Conservation (phyloP, 2,888 invertebrate species). For the Oegoconia quadripuncta region DNA sequence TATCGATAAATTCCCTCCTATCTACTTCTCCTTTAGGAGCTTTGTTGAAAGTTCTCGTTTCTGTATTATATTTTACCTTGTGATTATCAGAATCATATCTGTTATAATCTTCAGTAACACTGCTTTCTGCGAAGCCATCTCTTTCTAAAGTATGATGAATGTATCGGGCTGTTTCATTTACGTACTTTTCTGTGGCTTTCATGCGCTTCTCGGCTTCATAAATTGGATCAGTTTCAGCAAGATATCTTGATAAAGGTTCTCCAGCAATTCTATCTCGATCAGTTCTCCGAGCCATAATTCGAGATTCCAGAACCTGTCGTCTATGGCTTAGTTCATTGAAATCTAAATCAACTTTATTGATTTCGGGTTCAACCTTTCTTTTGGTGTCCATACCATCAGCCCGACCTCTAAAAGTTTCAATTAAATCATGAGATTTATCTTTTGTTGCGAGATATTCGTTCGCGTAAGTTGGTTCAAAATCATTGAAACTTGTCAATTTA, state of each 20-base stretch:
- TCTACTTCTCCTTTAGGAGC: conserved; percentile 57
- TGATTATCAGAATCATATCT: conserved; percentile 71
- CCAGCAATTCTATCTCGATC: conserved; percentile 59
- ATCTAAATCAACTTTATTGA: conserved; percentile 56
- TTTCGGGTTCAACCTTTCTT: conserved; percentile 67
- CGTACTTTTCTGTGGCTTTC: conserved; percentile 76
- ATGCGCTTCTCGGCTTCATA: conserved; percentile 68
- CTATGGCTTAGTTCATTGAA: conserved; percentile 84
- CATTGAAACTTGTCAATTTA: conserved; percentile 73
- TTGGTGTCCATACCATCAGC: conserved; percentile 84
- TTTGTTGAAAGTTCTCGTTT: conserved; percentile 57
- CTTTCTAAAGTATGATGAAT: conserved; percentile 77
- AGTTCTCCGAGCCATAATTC: conserved; percentile 82
- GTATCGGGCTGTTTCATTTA: conserved; percentile 78
- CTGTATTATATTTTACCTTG: conserved; percentile 65
- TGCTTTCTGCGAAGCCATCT: conserved; percentile 76
- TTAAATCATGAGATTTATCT: conserved; percentile 47
- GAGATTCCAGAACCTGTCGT: conserved; percentile 86
- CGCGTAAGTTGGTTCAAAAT: conserved; percentile 72
- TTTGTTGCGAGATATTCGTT: conserved; percentile 55
- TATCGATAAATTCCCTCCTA: conserved; percentile 59
- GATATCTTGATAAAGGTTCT: conserved; percentile 62
- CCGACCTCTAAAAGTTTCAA: conserved; percentile 76
- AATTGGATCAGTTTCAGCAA: conserved; percentile 69
- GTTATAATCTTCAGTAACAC: conserved; percentile 68